These are phyloP conservation scores for Amyelois transitella DNA, from an alignment of 1,140 invertebrate genomes.

Conservation along the genomic window DNA sequence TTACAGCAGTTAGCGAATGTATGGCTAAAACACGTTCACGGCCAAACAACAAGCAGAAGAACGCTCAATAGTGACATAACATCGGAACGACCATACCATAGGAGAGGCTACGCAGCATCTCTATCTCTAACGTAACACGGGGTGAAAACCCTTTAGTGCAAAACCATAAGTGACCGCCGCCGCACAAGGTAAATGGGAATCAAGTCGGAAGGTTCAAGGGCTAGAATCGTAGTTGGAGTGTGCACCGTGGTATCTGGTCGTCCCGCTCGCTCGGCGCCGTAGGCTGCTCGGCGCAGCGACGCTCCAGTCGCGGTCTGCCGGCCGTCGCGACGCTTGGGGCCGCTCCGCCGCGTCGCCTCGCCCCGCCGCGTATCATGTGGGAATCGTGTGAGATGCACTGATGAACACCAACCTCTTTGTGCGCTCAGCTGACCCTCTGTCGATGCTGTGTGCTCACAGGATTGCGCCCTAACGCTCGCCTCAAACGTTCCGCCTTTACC, in stretches of 20 bases:
- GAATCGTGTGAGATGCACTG: constrained; percentile 53
- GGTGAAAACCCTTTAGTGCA: constrained; percentile 62
- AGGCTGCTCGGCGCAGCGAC: constrained; percentile 59
- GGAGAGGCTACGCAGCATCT: constrained; percentile 62
- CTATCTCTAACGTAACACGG: constrained; percentile 60
- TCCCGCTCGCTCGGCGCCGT: constrained; percentile 62
- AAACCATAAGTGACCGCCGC: constrained; percentile 43
- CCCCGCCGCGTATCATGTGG: constrained; percentile 41
- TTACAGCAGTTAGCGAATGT: constrained; percentile 25
- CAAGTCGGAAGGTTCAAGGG: constrained; percentile 61
- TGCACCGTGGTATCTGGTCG: constrained; percentile 43
- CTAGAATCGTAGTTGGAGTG: constrained; percentile 51
- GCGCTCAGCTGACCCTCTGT: constrained; percentile 20
- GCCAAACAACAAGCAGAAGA: constrained; percentile 51
- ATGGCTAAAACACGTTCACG: constrained; percentile 51
- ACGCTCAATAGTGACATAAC: constrained; percentile 65
- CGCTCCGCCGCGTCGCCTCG: constrained; percentile 39
- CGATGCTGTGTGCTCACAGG: constrained; percentile 13
- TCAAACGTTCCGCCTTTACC: constrained; percentile 7
- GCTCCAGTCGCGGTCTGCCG: constrained; percentile 69
- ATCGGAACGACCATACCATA: constrained; percentile 42
- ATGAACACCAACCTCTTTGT: constrained; percentile 33
- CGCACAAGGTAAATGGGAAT: constrained; percentile 57
- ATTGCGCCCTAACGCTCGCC: constrained; percentile 17
- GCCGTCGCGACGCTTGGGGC: constrained; percentile 66